Base-by-base conservation (phyloP, 2,113 vertebrate species). In the Hyperopisus bebe region DNA sequence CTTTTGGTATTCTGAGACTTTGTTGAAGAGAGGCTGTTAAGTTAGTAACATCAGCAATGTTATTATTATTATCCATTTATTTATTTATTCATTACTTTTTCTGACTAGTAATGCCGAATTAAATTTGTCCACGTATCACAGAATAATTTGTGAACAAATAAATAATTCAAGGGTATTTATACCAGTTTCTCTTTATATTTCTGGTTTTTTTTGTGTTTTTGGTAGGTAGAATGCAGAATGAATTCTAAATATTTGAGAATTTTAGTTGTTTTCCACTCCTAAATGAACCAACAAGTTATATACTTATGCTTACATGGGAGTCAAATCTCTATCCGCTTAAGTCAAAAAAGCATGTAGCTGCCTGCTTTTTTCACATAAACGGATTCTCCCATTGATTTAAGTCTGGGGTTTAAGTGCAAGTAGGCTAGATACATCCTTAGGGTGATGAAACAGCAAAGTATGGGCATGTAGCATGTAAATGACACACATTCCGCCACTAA, bases 51-150 rank as follows among this genome's bases (percentile, higher is more conserved):
- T 27, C 42, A 66, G 13, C 39, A 62, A 24, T 58, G 27, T 35
- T 88, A n/a, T 62, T 62, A 62, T 62, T 62, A 27, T 13, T 51
- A 86, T 51, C n/a, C n/a, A n/a, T n/a, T n/a, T 51, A 31, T 50
- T 13, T 53, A 27, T 35, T 42, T 27, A 9, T 47, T 46, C 4
- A 21, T 44, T 58, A n/a, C 10, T 39, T 58, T 88, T 62, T 46
- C 21, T 62, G 51, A 3, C 8, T 5, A 46, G 19, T 50, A 90
- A 91, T 91, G 92, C 92, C 90, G 93, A 91, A 90, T 92, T 92
- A 87, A 89, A 24, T 15, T 62, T 8, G 27, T 62, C 17, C 86
- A 39, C 53, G 5, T 19, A 88, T 10, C n/a, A 1, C 35, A 88
- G 44, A 48, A 39, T 50, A 62, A 42, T 3, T n/a, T 44, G 39